Evolutionary conservation across 30 jellyfish, hydroid and myxozoan genomes (phyloP).

Genomic region (Pseudorhiza aurosa): DNA sequence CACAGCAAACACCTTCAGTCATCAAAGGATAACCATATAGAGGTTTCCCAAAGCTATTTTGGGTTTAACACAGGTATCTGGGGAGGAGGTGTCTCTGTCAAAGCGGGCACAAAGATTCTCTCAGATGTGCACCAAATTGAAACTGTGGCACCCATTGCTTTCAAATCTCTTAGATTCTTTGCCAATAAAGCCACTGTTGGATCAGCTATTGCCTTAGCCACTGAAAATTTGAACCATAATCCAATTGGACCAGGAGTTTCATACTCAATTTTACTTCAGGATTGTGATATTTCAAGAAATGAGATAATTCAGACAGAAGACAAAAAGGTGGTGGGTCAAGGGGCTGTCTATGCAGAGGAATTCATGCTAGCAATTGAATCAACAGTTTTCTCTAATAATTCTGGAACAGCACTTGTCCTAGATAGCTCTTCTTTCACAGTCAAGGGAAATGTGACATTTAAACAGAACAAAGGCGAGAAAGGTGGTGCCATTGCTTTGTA

Average conservation of each 20-base stretch:
- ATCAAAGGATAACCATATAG: conserved; percentile 20
- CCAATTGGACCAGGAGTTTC: conserved; percentile 74
- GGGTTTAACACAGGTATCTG: conserved; percentile 61
- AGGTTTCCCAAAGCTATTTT: conserved; percentile 7
- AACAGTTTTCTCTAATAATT: conserved; percentile 24
- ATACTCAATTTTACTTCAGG: conserved; percentile 14
- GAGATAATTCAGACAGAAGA: conserved; percentile 65
- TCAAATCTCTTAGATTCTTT: conserved; percentile 28
- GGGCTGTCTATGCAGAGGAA: conserved; percentile 83
- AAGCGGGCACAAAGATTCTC: conserved; percentile 53
- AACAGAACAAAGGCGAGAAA: conserved; percentile 53
- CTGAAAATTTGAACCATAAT: conserved; percentile 45
- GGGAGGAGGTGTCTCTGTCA: conserved; percentile 89
- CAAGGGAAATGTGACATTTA: conserved; percentile 31
- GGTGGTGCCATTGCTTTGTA: conserved; percentile 89
- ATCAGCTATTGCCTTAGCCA: conserved; percentile 72
- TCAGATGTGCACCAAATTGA: neutral
- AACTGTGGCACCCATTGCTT: neutral
- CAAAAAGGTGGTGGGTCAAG: conserved; percentile 86
- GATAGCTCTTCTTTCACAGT: conserved; percentile 58
- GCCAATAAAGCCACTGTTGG: conserved; percentile 81
- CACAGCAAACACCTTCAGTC: neutral
- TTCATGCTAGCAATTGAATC: conserved; percentile 4
- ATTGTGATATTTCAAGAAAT: conserved; percentile 39
- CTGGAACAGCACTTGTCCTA: conserved; percentile 74